Conservation (phyloP, 2,797 vertebrate genomes). For the Apodemus agrarius region DNA sequence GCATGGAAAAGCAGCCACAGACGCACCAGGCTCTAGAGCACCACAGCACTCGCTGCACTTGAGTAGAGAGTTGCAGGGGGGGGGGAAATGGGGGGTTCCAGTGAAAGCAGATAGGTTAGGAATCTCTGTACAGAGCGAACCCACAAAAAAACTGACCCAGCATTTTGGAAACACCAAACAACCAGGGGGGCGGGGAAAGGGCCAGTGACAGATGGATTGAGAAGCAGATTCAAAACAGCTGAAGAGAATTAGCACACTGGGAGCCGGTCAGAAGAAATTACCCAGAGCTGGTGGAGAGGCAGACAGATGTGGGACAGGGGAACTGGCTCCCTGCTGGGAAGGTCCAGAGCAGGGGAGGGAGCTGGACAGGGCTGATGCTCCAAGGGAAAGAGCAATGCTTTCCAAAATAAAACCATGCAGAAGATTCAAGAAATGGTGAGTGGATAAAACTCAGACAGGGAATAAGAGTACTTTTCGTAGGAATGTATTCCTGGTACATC, state of each 20-base stretch:
- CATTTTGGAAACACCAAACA: conserved; percentile 56
- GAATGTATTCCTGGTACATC: not conserved
- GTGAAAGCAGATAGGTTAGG: not conserved
- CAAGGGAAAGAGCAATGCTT: not conserved
- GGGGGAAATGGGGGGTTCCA: too few species aligned
- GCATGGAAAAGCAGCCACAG: not conserved
- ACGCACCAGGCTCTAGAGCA: not conserved
- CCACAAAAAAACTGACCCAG: conserved; percentile 55
- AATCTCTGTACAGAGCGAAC: conserved; percentile 18
- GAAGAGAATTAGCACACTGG: conserved; percentile 22
- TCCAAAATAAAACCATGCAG: not conserved
- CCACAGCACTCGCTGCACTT: not conserved
- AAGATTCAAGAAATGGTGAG: not conserved
- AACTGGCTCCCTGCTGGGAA: not conserved
- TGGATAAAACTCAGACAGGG: not conserved
- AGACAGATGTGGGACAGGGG: not conserved
- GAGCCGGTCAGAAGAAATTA: conserved; percentile 1
- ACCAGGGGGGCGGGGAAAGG: not conserved
- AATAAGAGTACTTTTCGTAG: not conserved
- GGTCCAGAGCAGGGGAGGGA: not conserved
- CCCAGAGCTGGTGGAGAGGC: not conserved
- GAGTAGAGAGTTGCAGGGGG: not conserved
- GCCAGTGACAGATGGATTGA: not conserved
- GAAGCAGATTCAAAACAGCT: conserved; percentile 49
- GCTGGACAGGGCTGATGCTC: not conserved